Base-by-base conservation (phyloP, 2,113 vertebrate genomes). In the Oryzias woworae region DNA sequence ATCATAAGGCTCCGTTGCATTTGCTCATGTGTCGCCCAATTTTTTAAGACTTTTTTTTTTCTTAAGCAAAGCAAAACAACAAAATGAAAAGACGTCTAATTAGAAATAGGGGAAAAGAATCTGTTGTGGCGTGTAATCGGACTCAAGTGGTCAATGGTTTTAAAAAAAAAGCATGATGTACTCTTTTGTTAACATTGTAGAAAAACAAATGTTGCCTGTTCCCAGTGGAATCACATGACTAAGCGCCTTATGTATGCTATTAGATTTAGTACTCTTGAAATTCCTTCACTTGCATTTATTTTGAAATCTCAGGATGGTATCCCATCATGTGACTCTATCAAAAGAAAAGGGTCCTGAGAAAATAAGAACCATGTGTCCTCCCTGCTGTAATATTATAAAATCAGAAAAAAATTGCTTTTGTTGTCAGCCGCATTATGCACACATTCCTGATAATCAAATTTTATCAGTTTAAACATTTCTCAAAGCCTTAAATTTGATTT, bases 11-110 rank as follows among this genome's bases (percentile, higher is more conserved):
- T 73, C 77, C 49, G 13, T 43, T 85, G 59, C 69, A 72, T 75
- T 75, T 68, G 31, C 31, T 78, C 60, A 75, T 73, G 46, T 75
- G 83, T 84, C 75, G 73, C 60, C 53, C 16, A 44, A 50, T 71
- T 71, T 69, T 52, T 58, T 74, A 56, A 66, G 79, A 64, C 58
- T 61, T 74, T 78, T 69, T 77, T 88, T 88, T 88, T 88, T 83
- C 83, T 87, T 43, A 71, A 75, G 75, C 75, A 75, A 73, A 16
- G 77, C 72, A 75, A 86, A 82, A 75, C 85, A 89, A 82, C 71
- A 71, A 85, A 85, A 85, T 81, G 83, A 81, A 1, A 72, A 73
- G 71, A 77, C 83, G 80, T 90, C 85, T 86, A 86, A 77, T 86
- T 84, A 54, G 66, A 82, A 86, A 81, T 71, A 20, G 20, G 75